A percentile compares a stretch with the other conserved stretches of the same genome.
These are phyloP conservation scores for Molanna angustata DNA, from an alignment of 2,888 invertebrate species.

Conservation along the genomic window DNA sequence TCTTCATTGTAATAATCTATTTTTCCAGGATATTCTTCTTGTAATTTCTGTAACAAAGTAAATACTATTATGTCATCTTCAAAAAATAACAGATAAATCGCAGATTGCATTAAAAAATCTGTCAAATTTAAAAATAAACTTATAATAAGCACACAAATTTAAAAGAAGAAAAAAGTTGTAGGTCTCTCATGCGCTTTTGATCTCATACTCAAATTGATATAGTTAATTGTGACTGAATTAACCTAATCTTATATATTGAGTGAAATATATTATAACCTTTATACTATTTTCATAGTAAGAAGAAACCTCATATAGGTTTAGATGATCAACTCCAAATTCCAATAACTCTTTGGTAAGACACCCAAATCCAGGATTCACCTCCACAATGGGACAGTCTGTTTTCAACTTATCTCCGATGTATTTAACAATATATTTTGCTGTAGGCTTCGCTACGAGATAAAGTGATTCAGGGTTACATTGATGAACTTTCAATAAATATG, in stretches of 20 bases:
- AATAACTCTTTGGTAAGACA: conserved; percentile 60
- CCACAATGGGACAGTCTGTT: conserved; percentile 50
- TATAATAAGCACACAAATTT: neutral
- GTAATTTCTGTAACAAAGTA: conserved; percentile 41
- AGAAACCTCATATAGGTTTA: conserved; percentile 61
- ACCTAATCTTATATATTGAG: too few relatives aligned
- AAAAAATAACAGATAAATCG: too few relatives aligned
- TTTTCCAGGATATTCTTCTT: conserved; percentile 43
- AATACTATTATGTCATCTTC: too few relatives aligned
- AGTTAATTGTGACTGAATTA: too few relatives aligned
- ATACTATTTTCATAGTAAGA: conserved; percentile 43
- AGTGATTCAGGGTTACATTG: neutral
- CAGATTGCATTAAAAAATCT: too few relatives aligned
- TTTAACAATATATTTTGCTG: conserved; percentile 44
- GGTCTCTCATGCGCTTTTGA: neutral
- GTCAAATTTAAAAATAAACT: too few relatives aligned
- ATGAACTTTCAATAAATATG: conserved; percentile 39
- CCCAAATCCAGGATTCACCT: conserved; percentile 70
- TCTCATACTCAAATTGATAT: neutral
- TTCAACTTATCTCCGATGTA: conserved; percentile 42
- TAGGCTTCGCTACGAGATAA: conserved; percentile 46
- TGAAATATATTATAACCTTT: neutral
- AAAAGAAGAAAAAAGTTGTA: neutral
- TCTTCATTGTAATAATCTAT: conserved; percentile 53
- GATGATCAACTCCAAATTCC: conserved; percentile 45